Evolutionary conservation across 2,888 invertebrate species (phyloP).

Genomic region (Keiferia lycopersicella): DNA sequence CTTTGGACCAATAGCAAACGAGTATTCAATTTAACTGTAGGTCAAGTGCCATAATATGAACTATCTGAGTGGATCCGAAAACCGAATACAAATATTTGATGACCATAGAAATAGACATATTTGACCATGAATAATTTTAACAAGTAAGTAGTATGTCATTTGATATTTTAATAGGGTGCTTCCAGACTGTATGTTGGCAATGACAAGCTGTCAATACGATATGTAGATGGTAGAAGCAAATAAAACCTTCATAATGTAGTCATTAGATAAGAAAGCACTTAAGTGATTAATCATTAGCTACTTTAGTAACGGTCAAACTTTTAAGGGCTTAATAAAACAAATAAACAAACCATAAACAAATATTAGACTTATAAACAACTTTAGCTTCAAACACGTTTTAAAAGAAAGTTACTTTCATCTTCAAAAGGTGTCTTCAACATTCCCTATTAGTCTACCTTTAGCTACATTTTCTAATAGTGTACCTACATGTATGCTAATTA

Average conservation of each 20-base stretch:
- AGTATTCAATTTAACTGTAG: constrained; percentile 42
- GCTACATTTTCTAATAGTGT: too few relatives aligned
- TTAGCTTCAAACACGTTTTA: neutral
- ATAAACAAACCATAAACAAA: constrained; percentile 6
- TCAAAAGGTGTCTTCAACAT: neutral
- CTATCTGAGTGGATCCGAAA: constrained; percentile 28
- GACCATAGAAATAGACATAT: constrained; percentile 30
- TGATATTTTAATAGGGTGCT: neutral
- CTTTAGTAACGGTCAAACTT: neutral
- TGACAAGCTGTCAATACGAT: too few relatives aligned
- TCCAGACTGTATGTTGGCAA: too few relatives aligned
- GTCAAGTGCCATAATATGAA: constrained; percentile 48
- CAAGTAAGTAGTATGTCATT: constrained; percentile 10
- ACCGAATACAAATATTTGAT: constrained; percentile 42
- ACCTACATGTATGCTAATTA: too few relatives aligned
- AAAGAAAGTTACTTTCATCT: constrained; percentile 4
- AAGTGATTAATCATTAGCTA: neutral
- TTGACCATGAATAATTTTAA: constrained; percentile 22
- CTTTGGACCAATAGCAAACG: constrained; percentile 32
- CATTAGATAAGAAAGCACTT: neutral
- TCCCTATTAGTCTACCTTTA: neutral
- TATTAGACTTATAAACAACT: neutral
- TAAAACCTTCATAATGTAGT: too few relatives aligned
- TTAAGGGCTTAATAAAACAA: constrained; percentile 1
- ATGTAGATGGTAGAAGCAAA: too few relatives aligned